Evolutionary conservation across 2,888 invertebrate species (phyloP).

Genomic region (Synergus itoensis): DNA sequence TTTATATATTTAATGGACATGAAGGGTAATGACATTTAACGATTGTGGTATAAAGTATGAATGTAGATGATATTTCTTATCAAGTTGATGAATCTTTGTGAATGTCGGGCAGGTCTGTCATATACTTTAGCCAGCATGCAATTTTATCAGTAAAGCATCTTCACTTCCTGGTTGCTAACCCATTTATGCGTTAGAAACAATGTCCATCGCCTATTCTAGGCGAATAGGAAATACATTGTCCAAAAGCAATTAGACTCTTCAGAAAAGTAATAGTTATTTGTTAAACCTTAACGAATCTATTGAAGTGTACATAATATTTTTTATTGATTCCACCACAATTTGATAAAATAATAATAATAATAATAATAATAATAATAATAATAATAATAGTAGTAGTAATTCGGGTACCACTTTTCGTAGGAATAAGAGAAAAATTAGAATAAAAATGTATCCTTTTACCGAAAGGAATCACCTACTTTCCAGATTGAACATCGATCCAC

Average conservation of each 20-base stretch:
- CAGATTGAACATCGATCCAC: constrained; percentile 4
- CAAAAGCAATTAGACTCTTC: neutral
- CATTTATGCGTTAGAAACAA: constrained; percentile 55
- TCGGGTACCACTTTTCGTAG: too few species aligned
- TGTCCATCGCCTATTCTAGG: neutral
- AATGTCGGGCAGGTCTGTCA: constrained; percentile 21
- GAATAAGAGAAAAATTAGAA: constrained; percentile 3
- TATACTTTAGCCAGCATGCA: constrained; percentile 47
- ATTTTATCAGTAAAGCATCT: constrained; percentile 62
- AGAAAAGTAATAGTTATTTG: neutral
- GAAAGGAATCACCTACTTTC: constrained; percentile 32
- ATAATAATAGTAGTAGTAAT: too few species aligned
- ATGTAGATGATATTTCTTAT: constrained; percentile 18
- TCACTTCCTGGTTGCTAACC: constrained; percentile 66
- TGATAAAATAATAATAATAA: too few species aligned
- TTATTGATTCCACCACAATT: too few species aligned
- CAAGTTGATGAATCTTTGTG: constrained; percentile 23
- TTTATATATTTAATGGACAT: constrained; percentile 1
- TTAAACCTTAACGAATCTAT: neutral
- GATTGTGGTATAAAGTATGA: neutral
- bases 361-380: too few species aligned
- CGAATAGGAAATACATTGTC: neutral
- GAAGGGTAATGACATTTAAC: constrained; percentile 17
- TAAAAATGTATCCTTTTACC: constrained; percentile 21
- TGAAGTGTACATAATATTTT: neutral